Conservation (phyloP, 2,797 vertebrate genomes). For the Silurus aristotelis region DNA sequence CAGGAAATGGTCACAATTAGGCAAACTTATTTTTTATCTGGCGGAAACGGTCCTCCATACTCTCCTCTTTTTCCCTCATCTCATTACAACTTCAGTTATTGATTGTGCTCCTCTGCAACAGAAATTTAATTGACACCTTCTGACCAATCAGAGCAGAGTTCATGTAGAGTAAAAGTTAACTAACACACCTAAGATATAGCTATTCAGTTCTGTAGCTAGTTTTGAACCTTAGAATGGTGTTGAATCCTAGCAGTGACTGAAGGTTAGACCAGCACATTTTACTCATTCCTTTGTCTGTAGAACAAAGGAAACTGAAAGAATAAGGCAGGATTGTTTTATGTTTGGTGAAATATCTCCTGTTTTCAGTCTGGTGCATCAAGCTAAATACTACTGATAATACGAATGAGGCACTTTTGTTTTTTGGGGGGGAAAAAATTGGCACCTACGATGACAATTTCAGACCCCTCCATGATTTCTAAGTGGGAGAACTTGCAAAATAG, state of each 20-base stretch:
- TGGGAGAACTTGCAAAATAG: no score
- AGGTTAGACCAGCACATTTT: neutral
- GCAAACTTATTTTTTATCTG: no score
- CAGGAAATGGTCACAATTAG: no score
- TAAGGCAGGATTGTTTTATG: neutral
- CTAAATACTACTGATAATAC: neutral
- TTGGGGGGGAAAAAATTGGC: no score
- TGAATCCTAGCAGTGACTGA: neutral
- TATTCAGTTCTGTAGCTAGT: no score
- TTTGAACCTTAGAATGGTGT: neutral
- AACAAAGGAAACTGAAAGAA: neutral
- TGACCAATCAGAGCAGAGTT: neutral
- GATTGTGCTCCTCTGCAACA: neutral
- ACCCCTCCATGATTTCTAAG: no score
- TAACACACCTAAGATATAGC: no score
- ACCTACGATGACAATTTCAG: no score
- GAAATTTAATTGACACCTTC: neutral
- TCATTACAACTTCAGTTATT: no score
- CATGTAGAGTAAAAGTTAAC: neutral
- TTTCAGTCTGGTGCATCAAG: neutral
- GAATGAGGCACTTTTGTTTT: neutral
- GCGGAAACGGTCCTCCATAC: no score
- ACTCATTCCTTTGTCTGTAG: neutral
- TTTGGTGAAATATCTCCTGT: neutral
- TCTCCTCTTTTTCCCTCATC: no score